phyloP scores from a whole-genome alignment of 2,113 vertebrate species.

The Uropsilus gracilis region DNA sequence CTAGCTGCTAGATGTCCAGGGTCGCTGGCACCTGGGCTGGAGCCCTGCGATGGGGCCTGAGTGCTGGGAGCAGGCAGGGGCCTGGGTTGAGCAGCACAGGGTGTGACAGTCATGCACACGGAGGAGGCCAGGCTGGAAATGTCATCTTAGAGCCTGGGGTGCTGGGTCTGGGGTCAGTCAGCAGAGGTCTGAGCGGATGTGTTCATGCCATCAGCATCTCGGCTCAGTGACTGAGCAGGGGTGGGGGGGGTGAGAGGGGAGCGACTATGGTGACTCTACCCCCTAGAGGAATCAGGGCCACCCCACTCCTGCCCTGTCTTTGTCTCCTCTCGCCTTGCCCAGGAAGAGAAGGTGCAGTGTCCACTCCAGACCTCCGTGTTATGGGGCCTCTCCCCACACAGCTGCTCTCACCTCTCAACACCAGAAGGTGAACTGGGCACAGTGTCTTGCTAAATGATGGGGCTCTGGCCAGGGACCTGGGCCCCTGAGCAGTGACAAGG shows the following conservation, averaged over 20 bases:
- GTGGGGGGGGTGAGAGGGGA: not conserved
- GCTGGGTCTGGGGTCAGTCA: not conserved
- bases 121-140: not conserved
- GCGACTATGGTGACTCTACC: accelerated
- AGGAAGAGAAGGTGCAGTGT: not conserved
- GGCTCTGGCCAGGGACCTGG: not conserved
- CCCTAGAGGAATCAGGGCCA: not conserved
- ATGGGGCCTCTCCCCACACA: accelerated
- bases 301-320: not conserved
- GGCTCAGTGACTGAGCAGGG: too few relatives aligned
- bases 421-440: not conserved
- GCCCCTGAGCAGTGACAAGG: accelerated
- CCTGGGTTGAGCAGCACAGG: not conserved
- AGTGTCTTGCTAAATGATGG: not conserved
- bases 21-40: not conserved
- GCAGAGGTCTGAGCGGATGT: not conserved
- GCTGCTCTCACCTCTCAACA: accelerated
- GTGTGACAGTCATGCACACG: accelerated
- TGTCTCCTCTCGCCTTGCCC: not conserved
- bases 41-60: accelerated
- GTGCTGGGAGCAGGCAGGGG: not conserved
- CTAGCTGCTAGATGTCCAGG: accelerated
- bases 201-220: accelerated
- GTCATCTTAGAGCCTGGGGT: not conserved
- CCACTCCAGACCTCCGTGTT: not conserved